Base-by-base conservation (phyloP, 2,113 vertebrate species). In the Callipepla californica region DNA sequence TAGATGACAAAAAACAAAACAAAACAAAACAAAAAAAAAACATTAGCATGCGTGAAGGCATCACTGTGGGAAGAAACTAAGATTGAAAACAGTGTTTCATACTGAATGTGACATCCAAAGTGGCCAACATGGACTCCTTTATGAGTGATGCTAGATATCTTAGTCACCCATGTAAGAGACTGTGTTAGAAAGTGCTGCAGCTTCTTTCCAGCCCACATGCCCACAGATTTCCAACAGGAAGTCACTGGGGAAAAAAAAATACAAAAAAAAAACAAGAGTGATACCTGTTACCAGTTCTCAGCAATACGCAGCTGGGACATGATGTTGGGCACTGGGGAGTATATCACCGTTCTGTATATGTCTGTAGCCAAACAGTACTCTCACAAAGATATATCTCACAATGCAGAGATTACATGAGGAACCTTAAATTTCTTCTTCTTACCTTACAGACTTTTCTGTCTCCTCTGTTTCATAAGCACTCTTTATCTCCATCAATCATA, bases 241-340 rank as follows among this genome's bases (percentile, higher is more conserved):
- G 22, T 21, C 25, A 32, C 3, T 26, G 17, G 18, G 12, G 4
- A 17, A 13, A 4, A 7, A 34, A 20, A 21, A n/a, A n/a, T 21
- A 21, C 21, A 58, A 53, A 34, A 45, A 11, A 10, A 36, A 42
- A 45, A 13, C 10, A 9, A 5, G 11, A 77, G 19, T 1, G 11
- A 22, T 18, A 18, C 8, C 74, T 75, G 42, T 12, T 58, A 72
- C 7, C 51, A 80, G n/a, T 11, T 57, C 40, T 28, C n/a, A 47
- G 57, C 1, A 6, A 34, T 17, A 9, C 0, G 0, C 14, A 72
- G 22, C 0, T 67, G 38, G 14, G 42, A 34, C 23, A 2, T 13
- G 17, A 3, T 20, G 17, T 17, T 17, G 7, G 25, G 21, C 2
- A 0, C 22, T 47, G 22, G 21, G 63, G 11, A 62, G 13, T 6